These are phyloP conservation scores for Bombyx mandarina DNA, from an alignment of 1,140 invertebrate genomes.

Conservation along the genomic window DNA sequence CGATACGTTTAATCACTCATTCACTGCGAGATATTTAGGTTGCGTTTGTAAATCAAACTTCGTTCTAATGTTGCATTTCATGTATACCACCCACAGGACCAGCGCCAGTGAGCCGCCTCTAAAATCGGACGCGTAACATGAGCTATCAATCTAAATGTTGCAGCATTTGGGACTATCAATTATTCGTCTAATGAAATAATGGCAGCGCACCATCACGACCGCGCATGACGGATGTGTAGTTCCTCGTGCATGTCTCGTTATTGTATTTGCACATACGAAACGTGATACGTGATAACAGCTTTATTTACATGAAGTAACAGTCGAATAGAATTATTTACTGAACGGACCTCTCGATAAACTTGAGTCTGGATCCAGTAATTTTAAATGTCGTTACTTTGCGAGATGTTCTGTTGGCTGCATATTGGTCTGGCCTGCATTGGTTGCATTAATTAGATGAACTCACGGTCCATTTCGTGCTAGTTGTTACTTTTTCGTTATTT, in stretches of 20 bases:
- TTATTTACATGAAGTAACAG: too few relatives aligned
- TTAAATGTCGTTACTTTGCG: too few relatives aligned
- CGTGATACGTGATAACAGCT: too few relatives aligned
- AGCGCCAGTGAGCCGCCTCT: conserved; percentile 22
- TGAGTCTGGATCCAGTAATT: too few relatives aligned
- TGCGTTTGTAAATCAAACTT: conserved; percentile 27
- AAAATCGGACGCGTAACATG: conserved; percentile 40
- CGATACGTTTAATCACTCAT: conserved; percentile 40
- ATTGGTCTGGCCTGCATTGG: too few relatives aligned
- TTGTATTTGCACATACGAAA: background rate
- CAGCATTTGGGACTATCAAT: conserved; percentile 52
- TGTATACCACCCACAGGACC: conserved; percentile 35
- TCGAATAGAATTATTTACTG: too few relatives aligned
- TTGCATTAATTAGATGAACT: too few relatives aligned
- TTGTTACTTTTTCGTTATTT: too few relatives aligned
- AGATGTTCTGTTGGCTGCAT: too few relatives aligned
- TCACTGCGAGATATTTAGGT: conserved; percentile 18
- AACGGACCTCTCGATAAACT: too few relatives aligned
- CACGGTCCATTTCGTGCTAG: too few relatives aligned
- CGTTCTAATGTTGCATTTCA: conserved; percentile 9
- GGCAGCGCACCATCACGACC: conserved; percentile 36
- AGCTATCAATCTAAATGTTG: conserved; percentile 57
- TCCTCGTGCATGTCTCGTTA: conserved; percentile 7
- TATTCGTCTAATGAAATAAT: conserved; percentile 62
- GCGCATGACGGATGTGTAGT: conserved; percentile 10